phyloP scores from a whole-genome alignment of 2,888 invertebrate genomes.

The Temnothorax ravouxi region DNA sequence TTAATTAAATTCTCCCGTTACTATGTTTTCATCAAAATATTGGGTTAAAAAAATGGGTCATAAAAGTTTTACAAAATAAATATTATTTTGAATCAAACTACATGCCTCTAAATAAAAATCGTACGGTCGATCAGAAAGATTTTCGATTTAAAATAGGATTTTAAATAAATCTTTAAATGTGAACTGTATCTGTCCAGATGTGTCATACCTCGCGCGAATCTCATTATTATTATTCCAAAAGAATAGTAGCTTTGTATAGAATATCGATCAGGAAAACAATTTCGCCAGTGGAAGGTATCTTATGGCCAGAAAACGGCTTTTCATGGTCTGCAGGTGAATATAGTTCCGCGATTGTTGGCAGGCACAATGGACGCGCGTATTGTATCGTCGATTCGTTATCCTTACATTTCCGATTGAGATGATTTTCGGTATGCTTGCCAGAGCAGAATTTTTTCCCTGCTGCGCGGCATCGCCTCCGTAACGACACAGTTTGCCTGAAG shows the following conservation, averaged over 20 bases:
- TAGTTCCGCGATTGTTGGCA: conserved; percentile 37
- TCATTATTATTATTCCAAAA: conserved; percentile 40
- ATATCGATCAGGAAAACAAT: conserved; percentile 57
- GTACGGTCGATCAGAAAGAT: not conserved
- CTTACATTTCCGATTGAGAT: conserved; percentile 54
- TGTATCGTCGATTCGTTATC: conserved; percentile 62
- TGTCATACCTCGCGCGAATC: not conserved
- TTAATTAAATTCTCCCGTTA: not conserved
- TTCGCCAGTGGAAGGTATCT: conserved; percentile 48
- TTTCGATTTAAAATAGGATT: not conserved
- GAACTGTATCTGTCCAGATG: conserved; percentile 3
- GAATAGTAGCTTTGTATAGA: conserved; percentile 22
- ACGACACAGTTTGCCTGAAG: conserved; percentile 12
- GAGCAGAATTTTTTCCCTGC: conserved; percentile 28
- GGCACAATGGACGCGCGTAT: conserved; percentile 49
- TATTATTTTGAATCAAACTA: not conserved
- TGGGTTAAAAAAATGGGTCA: not conserved
- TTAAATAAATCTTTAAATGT: conserved; percentile 3
- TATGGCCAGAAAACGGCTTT: conserved; percentile 61
- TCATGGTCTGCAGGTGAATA: conserved; percentile 32
- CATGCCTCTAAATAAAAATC: not conserved
- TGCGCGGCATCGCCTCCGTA: not conserved
- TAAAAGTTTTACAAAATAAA: not conserved
- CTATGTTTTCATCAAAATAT: not conserved
- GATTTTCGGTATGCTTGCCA: conserved; percentile 53